Percentiles rank a stretch among this genome's conserved stretches.
Conservation (phyloP, 64 coral and sea anemone species). For the Montipora capricornis region DNA sequence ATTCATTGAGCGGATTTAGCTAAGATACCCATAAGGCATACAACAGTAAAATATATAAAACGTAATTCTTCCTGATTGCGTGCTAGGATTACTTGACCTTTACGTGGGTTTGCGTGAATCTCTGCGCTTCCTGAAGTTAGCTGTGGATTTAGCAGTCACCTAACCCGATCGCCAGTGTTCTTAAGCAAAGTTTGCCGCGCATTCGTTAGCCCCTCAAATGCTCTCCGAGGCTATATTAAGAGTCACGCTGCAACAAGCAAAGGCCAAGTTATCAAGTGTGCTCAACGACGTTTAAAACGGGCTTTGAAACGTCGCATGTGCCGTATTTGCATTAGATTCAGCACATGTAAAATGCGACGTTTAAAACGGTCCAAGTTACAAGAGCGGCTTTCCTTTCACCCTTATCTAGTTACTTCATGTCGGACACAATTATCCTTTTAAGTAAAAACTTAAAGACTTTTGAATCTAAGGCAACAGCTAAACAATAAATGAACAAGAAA, state of each 20-base stretch:
- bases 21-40: neutral
- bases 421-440: conserved; percentile 12
- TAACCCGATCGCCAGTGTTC: neutral
- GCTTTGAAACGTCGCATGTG: no score
- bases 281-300: neutral
- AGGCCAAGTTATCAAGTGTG: conserved; percentile 6
- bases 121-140: neutral
- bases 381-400: neutral
- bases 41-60: neutral
- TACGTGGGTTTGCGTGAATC: conserved; percentile 49
- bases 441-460: conserved; percentile 3
- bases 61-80: conserved; percentile 28
- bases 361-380: neutral
- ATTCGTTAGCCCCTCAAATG: conserved; percentile 23
- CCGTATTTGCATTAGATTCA: no score
- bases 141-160: neutral
- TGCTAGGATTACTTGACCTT: neutral
- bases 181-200: conserved; percentile 35
- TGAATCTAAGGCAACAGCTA: neutral
- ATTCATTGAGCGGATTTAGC: neutral
- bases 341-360: no score
- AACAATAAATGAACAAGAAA: conserved; percentile 12
- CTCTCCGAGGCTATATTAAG: conserved; percentile 15
- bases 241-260: conserved; percentile 36
- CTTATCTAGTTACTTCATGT: conserved; percentile 1